Conservation (phyloP, 2,797 vertebrate species). For the Naso thynnoides region DNA sequence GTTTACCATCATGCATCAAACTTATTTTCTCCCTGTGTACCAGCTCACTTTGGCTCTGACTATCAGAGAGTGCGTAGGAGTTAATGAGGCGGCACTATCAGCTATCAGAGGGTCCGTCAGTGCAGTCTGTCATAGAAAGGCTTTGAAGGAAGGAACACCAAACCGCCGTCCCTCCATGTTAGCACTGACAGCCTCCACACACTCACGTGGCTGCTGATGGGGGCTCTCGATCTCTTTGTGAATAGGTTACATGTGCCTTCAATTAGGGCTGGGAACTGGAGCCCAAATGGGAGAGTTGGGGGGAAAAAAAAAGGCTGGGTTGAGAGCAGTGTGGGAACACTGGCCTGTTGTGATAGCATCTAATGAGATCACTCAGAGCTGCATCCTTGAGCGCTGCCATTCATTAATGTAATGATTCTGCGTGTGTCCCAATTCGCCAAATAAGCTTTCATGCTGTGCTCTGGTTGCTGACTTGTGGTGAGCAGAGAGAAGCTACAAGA, state of each 20-base stretch:
- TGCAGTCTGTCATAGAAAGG: constrained; percentile 22
- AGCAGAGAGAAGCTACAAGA: constrained; percentile 26
- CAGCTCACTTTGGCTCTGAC: constrained; percentile 25
- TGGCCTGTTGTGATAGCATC: constrained; percentile 73
- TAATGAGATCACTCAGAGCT: constrained; percentile 77
- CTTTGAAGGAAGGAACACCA: constrained; percentile 25
- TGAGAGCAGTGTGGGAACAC: constrained; percentile 65
- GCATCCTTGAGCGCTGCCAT: constrained; percentile 63
- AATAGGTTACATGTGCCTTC: constrained; percentile 77
- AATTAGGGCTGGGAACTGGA: constrained; percentile 71
- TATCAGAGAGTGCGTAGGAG: constrained; percentile 38
- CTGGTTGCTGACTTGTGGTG: constrained; percentile 19
- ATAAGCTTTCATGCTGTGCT: constrained; percentile 43
- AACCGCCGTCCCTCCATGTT: constrained; percentile 18
- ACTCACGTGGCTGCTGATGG: constrained; percentile 45
- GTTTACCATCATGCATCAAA: constrained; percentile 25
- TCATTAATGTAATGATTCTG: constrained; percentile 60
- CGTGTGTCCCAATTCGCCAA: constrained; percentile 40
- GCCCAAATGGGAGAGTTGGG: constrained; percentile 63
- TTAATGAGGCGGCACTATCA: constrained; percentile 44
- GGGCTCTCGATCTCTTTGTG: constrained; percentile 45
- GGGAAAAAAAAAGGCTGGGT: constrained; percentile 43
- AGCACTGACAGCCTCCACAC: constrained; percentile 46
- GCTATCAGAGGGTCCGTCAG: constrained; percentile 30
- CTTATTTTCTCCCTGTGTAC: constrained; percentile 29